phyloP scores from a whole-genome alignment of 2,113 vertebrate genomes.

The Tyto alba region DNA sequence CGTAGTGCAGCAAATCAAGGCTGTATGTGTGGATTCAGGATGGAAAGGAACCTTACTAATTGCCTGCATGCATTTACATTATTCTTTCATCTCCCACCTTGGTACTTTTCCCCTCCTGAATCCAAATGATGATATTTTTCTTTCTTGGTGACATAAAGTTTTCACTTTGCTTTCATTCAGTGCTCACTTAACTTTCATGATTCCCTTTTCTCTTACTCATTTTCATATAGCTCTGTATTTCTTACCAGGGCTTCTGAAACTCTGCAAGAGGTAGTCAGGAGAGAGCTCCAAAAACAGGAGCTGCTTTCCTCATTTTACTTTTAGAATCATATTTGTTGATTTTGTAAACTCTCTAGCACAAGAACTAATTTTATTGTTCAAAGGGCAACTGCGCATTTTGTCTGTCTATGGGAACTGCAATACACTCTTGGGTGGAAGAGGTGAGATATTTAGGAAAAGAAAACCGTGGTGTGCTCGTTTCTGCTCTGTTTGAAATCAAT shows the following conservation, averaged over 20 bases:
- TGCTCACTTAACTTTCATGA: background rate
- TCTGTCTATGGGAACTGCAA: background rate
- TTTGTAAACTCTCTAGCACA: background rate
- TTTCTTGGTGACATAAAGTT: background rate
- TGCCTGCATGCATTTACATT: background rate
- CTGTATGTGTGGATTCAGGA: background rate
- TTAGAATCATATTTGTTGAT: background rate
- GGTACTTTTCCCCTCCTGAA: background rate
- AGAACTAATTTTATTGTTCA: background rate
- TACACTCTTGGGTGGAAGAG: background rate
- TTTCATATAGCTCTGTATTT: background rate
- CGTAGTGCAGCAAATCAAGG: background rate
- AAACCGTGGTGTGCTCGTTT: background rate
- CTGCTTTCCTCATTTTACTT: background rate
- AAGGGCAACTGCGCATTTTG: background rate
- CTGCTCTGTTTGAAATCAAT: background rate
- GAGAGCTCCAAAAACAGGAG: background rate
- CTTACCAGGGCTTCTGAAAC: background rate
- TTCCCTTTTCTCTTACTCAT: background rate
- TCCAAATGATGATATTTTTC: background rate
- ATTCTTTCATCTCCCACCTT: slow-evolving; percentile 16
- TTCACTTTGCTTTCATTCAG: background rate
- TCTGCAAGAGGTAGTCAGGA: background rate
- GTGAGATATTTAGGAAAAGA: background rate
- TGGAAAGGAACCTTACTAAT: background rate